phyloP scores from a whole-genome alignment of 2,888 invertebrate species.

The Drosophila ochracea region DNA sequence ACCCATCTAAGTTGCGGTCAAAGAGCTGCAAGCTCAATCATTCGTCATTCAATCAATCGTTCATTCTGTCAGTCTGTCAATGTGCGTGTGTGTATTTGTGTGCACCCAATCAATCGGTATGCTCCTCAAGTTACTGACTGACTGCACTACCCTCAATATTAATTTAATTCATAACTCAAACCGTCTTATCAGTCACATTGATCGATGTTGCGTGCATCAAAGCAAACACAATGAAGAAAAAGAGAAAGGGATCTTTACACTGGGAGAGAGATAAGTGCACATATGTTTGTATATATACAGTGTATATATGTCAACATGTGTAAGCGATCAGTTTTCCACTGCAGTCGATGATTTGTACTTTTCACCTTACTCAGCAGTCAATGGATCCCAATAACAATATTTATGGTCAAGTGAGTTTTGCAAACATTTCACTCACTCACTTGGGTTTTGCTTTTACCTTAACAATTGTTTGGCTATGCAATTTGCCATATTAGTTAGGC shows the following conservation, averaged over 20 bases:
- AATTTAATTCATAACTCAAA: constrained; percentile 79
- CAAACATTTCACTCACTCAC: constrained; percentile 69
- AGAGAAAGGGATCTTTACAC: constrained; percentile 73
- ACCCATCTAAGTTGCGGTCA: background rate
- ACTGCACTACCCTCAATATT: constrained; percentile 31
- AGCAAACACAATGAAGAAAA: constrained; percentile 42
- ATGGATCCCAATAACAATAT: constrained; percentile 24
- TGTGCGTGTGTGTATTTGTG: background rate
- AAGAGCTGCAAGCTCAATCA: constrained; percentile 7
- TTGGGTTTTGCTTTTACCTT: constrained; percentile 39
- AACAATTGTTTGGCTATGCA: constrained; percentile 49
- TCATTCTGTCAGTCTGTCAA: constrained; percentile 3
- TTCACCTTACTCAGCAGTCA: constrained; percentile 23
- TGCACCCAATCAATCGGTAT: constrained; percentile 40
- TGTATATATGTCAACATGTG: constrained; percentile 36
- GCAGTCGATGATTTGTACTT: constrained; percentile 70
- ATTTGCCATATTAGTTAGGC: constrained; percentile 61
- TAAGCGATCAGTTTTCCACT: constrained; percentile 57
- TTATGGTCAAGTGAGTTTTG: constrained; percentile 75
- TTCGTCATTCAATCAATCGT: constrained; percentile 17
- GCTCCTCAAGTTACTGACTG: constrained; percentile 26
- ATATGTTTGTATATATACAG: constrained; percentile 11
- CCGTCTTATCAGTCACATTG: constrained; percentile 68
- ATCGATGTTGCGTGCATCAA: constrained; percentile 73
- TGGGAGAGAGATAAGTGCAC: constrained; percentile 21